Evolutionary conservation across 2,797 vertebrate species (phyloP).

Genomic region (Luscinia luscinia): DNA sequence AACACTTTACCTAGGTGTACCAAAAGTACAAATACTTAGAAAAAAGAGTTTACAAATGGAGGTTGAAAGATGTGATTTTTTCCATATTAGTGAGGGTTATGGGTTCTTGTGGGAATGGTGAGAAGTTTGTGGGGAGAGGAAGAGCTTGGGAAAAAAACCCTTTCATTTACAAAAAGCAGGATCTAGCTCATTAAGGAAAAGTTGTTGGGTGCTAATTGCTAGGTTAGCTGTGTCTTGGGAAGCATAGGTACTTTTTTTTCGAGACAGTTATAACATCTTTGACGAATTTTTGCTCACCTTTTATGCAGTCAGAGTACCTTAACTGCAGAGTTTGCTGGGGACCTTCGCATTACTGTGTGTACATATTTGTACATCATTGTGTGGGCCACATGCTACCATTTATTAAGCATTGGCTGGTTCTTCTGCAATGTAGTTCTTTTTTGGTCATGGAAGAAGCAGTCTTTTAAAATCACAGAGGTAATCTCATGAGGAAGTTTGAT

Average conservation of each 20-base stretch:
- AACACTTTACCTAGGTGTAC: background rate
- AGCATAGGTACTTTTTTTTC: background rate
- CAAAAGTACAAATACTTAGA: background rate
- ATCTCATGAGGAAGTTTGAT: background rate
- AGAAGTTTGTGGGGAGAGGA: background rate
- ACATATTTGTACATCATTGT: background rate
- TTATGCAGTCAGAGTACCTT: background rate
- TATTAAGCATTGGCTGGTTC: background rate
- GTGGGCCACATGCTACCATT: background rate
- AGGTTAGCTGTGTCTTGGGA: background rate
- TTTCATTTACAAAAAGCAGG: background rate
- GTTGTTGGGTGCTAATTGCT: background rate
- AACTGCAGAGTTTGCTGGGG: background rate
- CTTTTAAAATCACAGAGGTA: background rate
- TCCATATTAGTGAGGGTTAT: background rate
- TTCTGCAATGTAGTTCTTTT: background rate
- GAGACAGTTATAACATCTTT: background rate
- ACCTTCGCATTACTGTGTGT: background rate
- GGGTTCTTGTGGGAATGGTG: background rate
- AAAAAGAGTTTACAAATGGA: background rate
- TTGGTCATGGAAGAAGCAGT: background rate
- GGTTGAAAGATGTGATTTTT: background rate
- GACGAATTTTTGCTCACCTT: background rate
- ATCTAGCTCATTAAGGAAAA: background rate
- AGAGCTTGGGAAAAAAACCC: fast-evolving